Evolutionary conservation across 2,113 vertebrate species (phyloP), one percentile per base, ranked within the genome.

Genomic region (Neofelis nebulosa): DNA sequence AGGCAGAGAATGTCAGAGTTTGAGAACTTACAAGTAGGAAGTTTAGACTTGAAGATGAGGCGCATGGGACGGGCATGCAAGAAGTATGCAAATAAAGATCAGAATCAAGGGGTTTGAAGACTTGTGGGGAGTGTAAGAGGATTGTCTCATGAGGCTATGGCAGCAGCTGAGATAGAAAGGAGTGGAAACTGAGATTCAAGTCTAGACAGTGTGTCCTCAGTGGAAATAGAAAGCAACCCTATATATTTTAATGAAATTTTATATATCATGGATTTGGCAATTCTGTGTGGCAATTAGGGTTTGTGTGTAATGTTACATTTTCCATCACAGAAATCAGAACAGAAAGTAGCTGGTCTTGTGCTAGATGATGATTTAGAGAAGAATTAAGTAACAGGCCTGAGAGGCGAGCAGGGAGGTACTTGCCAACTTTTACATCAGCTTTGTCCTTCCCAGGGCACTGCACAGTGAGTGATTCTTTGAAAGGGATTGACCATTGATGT

Each of bases 291-390:
- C 36, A 12, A 83, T 19, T 81, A 3, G 14, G 33, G 36, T 50
- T 93, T 65, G 48, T 29, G 16, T 68, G 19, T 79, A 33, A 27
- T 14, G n/a, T 0, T 19, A 31, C 31, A 38, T n/a, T 95, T 95
- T 91, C 79, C 33, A 57, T 86, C 14, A 82, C 14, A 68, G 33
- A 89, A 79, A 83, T 73, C 55, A 95, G 73, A 48, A 78, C 25
- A 92, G 65, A 65, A 93, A 92, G 68, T 82, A 96, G 27, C 50
- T 76, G 76, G 8, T 52, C n/a, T 89, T 92, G 69, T 81, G 73
- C 57, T 74, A 91, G n/a, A 74, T 89, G n/a, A 68, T 45, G 7
- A 69, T 68, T 93, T 66, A 4, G 57, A 66, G 15, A 91, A 80
- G 25, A 92, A 76, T 74, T 66, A 61, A 86, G 25, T 50, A 48